Conservation (phyloP, 1,140 invertebrate species). For the Popillia japonica region DNA sequence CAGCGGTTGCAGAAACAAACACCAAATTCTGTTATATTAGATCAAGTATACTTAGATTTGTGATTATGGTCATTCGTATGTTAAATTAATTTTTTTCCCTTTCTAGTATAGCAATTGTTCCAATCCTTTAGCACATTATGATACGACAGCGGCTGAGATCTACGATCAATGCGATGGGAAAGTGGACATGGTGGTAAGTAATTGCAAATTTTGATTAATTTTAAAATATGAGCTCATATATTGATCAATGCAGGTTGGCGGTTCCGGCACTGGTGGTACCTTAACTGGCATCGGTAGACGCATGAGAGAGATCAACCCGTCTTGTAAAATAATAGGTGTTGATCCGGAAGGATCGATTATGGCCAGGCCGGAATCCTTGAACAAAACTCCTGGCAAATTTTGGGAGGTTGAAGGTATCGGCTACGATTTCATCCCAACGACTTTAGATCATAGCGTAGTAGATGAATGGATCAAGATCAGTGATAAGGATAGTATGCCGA, state of each 20-base stretch:
- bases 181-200: constrained; percentile 77
- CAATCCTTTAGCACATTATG: constrained; percentile 93
- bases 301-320: constrained; percentile 76
- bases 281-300: constrained; percentile 85
- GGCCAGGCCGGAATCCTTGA: constrained; percentile 73
- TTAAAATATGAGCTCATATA: no score
- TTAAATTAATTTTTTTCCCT: no score
- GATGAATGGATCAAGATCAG: constrained; percentile 88
- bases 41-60: constrained; percentile 71
- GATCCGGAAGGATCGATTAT: constrained; percentile 90
- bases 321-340: constrained; percentile 77
- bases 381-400: no score
- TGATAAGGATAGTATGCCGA: constrained; percentile 86
- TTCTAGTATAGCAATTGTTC: constrained; percentile 69
- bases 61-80: not conserved
- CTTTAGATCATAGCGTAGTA: constrained; percentile 78
- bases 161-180: constrained; percentile 78
- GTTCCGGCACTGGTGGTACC: constrained; percentile 91
- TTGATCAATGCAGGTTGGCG: no score
- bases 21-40: constrained; percentile 90
- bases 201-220: no score
- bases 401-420: constrained; percentile 87
- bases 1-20: constrained; percentile 82
- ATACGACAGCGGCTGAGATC: constrained; percentile 88
- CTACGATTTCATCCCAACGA: no score